Evolutionary conservation across 2,113 vertebrate species (phyloP).

Genomic region (Syrmaticus mikado): DNA sequence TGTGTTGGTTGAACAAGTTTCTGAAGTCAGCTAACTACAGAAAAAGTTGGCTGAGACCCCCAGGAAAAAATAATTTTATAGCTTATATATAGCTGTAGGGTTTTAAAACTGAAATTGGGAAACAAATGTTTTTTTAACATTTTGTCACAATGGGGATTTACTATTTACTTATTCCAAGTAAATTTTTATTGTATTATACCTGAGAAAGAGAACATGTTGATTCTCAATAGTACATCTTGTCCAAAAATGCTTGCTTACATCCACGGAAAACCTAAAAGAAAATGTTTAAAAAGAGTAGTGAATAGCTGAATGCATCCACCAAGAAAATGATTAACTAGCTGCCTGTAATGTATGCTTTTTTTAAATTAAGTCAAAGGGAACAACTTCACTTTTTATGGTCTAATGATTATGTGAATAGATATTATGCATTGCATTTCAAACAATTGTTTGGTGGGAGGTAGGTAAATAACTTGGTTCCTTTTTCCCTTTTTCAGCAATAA

Average conservation of each 20-base stretch:
- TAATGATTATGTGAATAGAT: background rate
- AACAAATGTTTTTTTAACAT: background rate
- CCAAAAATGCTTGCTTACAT: background rate
- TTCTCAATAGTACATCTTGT: background rate
- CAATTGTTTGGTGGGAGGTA: background rate
- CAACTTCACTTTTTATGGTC: background rate
- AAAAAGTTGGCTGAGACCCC: background rate
- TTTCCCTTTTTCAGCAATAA: conserved; percentile 50
- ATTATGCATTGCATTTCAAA: background rate
- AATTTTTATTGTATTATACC: background rate
- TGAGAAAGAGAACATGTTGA: background rate
- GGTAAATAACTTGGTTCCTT: conserved; percentile 2
- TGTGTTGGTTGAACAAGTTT: background rate
- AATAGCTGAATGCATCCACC: background rate
- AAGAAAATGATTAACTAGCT: background rate
- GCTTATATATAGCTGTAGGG: background rate
- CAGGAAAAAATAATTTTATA: background rate
- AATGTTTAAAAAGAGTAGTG: background rate
- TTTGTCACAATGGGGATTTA: background rate
- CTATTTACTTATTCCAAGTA: background rate
- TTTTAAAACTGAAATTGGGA: background rate
- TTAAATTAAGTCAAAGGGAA: background rate
- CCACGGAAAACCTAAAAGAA: background rate
- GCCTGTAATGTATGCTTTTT: background rate
- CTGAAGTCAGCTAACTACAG: background rate